Conservation (phyloP, 2,888 invertebrate species). For the Cantharis lateralis region DNA sequence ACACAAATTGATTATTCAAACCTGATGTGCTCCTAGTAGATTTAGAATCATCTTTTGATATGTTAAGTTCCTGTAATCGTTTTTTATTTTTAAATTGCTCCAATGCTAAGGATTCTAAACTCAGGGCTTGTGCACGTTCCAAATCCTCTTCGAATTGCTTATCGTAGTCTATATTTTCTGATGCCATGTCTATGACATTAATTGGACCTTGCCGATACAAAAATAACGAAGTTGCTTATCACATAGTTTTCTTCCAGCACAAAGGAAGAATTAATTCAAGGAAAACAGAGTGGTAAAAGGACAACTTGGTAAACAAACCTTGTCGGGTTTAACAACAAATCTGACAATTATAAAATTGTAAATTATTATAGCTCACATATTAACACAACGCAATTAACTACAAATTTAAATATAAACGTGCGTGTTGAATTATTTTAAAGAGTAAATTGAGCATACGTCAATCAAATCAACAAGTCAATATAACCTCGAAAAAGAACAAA, state of each 20-base stretch:
- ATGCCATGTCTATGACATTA: constrained; percentile 16
- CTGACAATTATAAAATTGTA: neutral
- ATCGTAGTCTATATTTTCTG: constrained; percentile 66
- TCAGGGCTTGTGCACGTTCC: constrained; percentile 85
- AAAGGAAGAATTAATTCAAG: constrained; percentile 5
- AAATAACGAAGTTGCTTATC: neutral
- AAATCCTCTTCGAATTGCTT: constrained; percentile 84
- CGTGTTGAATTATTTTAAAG: neutral
- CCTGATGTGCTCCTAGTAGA: constrained; percentile 42
- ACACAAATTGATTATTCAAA: constrained; percentile 17
- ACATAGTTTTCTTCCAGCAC: neutral
- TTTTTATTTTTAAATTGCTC: constrained; percentile 80
- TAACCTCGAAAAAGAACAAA: constrained; percentile 16
- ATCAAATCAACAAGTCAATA: constrained; percentile 28
- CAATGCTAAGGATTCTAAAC: constrained; percentile 82
- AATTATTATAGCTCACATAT: neutral
- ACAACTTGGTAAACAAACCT: constrained; percentile 8
- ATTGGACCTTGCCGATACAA: neutral
- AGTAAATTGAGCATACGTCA: constrained; percentile 20
- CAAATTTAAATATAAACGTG: neutral
- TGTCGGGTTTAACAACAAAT: neutral
- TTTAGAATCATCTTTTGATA: constrained; percentile 34
- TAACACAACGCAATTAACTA: neutral
- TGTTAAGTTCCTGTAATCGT: constrained; percentile 53
- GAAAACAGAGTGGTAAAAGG: constrained; percentile 6